These are phyloP conservation scores for Lagodon rhomboides DNA, from an alignment of 2,797 vertebrate genomes.

Conservation along the genomic window DNA sequence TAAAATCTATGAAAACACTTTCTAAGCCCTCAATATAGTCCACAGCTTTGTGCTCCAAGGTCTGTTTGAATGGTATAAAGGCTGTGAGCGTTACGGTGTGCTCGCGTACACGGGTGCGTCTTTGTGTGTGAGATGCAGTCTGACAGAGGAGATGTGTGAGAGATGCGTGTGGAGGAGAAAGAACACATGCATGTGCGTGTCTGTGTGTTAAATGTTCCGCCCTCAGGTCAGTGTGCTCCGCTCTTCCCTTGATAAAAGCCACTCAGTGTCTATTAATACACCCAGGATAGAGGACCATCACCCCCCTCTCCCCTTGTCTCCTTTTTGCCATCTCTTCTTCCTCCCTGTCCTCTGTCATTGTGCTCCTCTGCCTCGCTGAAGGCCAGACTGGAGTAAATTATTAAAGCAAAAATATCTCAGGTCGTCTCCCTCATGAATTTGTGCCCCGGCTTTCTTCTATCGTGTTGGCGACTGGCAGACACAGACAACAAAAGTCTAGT, in stretches of 20 bases:
- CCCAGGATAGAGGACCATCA: slow-evolving; percentile 57
- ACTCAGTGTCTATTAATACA: slow-evolving; percentile 83
- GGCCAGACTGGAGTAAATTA: slow-evolving; percentile 47
- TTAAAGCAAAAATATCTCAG: slow-evolving; percentile 46
- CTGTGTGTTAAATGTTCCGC: slow-evolving; percentile 66
- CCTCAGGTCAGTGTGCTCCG: slow-evolving; percentile 64
- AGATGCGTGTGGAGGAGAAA: slow-evolving; percentile 23
- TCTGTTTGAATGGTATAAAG: slow-evolving; percentile 7
- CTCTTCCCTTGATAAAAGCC: slow-evolving; percentile 78
- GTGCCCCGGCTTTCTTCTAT: background rate
- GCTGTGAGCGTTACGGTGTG: slow-evolving; percentile 18
- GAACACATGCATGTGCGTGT: slow-evolving; percentile 35
- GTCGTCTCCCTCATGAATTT: slow-evolving; percentile 6
- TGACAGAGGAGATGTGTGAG: slow-evolving; percentile 10
- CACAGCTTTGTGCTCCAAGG: slow-evolving; percentile 10
- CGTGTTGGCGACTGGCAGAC: background rate
- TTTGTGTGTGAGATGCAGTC: slow-evolving; percentile 30
- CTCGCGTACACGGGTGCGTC: slow-evolving; percentile 20
- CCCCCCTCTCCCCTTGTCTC: slow-evolving; percentile 14
- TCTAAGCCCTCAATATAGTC: slow-evolving; percentile 2
- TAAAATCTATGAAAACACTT: background rate
- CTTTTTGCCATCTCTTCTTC: slow-evolving; percentile 33
- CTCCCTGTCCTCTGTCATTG: background rate
- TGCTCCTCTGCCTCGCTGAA: slow-evolving; percentile 22
- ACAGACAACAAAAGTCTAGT: background rate